These are phyloP conservation scores for Napeogenes sylphis DNA, from an alignment of 2,888 invertebrate species.

Conservation along the genomic window DNA sequence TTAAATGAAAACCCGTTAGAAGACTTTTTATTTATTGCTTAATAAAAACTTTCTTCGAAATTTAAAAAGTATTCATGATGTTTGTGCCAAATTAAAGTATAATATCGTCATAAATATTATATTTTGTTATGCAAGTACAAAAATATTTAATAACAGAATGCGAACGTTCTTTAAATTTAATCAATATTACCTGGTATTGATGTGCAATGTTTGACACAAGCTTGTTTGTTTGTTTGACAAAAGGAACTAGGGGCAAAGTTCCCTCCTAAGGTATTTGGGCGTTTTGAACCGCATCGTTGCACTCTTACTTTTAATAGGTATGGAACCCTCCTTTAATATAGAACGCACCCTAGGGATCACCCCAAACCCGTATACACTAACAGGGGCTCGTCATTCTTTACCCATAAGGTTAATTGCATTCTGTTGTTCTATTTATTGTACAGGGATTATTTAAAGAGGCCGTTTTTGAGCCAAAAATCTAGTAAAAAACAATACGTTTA, in stretches of 20 bases:
- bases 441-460: constrained; percentile 10
- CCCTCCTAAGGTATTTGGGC: constrained; percentile 56
- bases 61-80: too few species aligned
- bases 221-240: constrained; percentile 6
- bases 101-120: too few species aligned
- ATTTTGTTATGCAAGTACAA: too few species aligned
- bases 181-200: too few species aligned
- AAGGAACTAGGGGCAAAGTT: constrained; percentile 12
- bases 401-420: constrained; percentile 54
- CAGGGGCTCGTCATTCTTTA: constrained; percentile 52
- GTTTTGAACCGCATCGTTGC: constrained; percentile 42
- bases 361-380: constrained; percentile 37
- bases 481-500: background rate
- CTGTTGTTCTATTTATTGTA: constrained; percentile 27
- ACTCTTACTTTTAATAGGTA: constrained; percentile 52
- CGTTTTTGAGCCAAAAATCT: background rate
- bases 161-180: too few species aligned
- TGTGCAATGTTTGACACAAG: constrained; percentile 6
- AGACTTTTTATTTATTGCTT: too few species aligned
- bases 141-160: too few species aligned
- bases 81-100: too few species aligned
- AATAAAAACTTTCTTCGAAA: too few species aligned
- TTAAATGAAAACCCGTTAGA: too few species aligned
- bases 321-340: constrained; percentile 63
- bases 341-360: constrained; percentile 53